Evolutionary conservation across 2,888 invertebrate species (phyloP).

Genomic region (Anthophora plumipes): DNA sequence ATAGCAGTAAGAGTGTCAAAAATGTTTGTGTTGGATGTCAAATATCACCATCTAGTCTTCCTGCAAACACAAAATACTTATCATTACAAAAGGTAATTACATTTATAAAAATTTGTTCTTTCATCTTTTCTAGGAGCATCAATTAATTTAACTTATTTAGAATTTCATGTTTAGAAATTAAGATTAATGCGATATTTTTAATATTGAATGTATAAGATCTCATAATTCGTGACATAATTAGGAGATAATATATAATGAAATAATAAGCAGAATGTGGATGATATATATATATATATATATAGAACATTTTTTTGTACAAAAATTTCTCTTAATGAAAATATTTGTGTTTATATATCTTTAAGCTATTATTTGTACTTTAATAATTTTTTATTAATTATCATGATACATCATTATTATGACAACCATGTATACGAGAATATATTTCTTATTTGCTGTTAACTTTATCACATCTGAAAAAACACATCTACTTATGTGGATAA

Average conservation of each 20-base stretch:
- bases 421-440: too few relatives aligned
- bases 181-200: background rate
- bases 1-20: constrained; percentile 46
- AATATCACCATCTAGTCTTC: constrained; percentile 43
- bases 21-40: constrained; percentile 50
- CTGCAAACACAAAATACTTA: constrained; percentile 42
- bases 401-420: background rate
- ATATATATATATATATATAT: background rate
- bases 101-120: constrained; percentile 1
- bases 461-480: too few relatives aligned
- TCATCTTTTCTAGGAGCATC: background rate
- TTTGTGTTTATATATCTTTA: background rate
- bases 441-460: too few relatives aligned
- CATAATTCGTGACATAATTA: background rate
- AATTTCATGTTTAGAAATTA: background rate
- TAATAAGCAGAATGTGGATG: too few relatives aligned
- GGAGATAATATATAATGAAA: background rate
- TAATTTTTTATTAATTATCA: background rate
- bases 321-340: background rate
- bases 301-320: background rate
- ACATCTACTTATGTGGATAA: too few relatives aligned
- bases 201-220: background rate
- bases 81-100: constrained; percentile 58
- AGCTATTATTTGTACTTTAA: background rate
- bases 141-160: background rate